Evolutionary conservation across 2,888 invertebrate genomes (phyloP).

Genomic region (Watsonalla binaria): DNA sequence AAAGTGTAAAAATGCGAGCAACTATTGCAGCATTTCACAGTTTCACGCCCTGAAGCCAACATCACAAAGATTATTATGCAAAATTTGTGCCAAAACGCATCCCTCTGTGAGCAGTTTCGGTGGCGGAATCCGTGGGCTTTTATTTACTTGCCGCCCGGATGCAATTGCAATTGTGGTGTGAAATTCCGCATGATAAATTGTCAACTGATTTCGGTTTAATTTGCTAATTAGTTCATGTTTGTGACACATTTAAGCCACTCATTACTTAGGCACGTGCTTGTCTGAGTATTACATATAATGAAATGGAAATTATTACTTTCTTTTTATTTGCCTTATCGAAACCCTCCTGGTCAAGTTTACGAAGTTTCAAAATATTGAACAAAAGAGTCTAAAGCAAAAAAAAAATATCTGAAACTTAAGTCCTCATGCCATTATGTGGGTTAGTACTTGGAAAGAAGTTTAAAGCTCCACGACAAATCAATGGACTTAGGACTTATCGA

Average conservation of each 20-base stretch:
- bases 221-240: conserved; percentile 53
- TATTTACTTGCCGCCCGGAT: conserved; percentile 54
- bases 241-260: conserved; percentile 28
- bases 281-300: background rate
- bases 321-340: background rate
- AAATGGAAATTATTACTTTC: background rate
- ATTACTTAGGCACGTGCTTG: conserved; percentile 8
- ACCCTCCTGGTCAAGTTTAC: background rate
- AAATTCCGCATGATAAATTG: conserved; percentile 51
- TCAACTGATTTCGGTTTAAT: conserved; percentile 47
- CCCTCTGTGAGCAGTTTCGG: conserved; percentile 45
- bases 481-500: conserved; percentile 1
- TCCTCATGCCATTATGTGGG: background rate
- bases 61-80: conserved; percentile 58
- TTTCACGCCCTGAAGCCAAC: conserved; percentile 44
- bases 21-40: conserved; percentile 29
- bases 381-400: background rate
- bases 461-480: conserved; percentile 3
- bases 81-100: conserved; percentile 64
- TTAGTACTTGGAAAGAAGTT: background rate
- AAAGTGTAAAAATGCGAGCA: conserved; percentile 20
- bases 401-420: background rate
- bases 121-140: conserved; percentile 46
- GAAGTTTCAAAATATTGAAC: background rate
- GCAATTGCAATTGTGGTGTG: conserved; percentile 48